Evolutionary conservation across 2,797 vertebrate species (phyloP).

Genomic region (Ceyx erithaca): DNA sequence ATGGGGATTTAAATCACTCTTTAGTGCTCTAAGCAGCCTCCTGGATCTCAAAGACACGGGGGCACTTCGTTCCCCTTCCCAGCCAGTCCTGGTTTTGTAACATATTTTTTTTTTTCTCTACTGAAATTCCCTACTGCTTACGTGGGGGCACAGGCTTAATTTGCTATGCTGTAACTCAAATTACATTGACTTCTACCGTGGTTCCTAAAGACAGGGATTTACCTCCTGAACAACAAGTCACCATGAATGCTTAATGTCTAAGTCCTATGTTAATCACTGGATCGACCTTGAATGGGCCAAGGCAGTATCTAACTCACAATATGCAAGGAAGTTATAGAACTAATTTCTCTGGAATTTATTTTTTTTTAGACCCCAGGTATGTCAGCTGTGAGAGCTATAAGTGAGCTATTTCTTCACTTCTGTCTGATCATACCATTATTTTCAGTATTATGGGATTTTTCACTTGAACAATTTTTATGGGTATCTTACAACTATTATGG

Average conservation of each 20-base stretch:
- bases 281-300: neutral
- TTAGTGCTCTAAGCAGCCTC: neutral
- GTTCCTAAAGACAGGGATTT: neutral
- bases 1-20: neutral
- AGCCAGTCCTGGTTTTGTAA: neutral
- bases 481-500: neutral
- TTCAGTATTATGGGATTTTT: neutral
- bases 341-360: neutral
- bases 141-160: neutral
- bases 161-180: neutral
- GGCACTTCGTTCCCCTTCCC: neutral
- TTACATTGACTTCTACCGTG: neutral
- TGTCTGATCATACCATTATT: neutral
- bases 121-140: neutral
- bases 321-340: neutral
- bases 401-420: neutral
- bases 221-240: neutral
- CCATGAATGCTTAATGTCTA: neutral
- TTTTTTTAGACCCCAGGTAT: rapidly evolving
- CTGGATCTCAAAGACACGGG: neutral
- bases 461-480: neutral
- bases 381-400: neutral
- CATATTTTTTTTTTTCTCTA: neutral
- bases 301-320: neutral
- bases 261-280: neutral